These are phyloP conservation scores for Pogonomyrmex californicus DNA, from an alignment of 1,140 invertebrate species.

Conservation along the genomic window DNA sequence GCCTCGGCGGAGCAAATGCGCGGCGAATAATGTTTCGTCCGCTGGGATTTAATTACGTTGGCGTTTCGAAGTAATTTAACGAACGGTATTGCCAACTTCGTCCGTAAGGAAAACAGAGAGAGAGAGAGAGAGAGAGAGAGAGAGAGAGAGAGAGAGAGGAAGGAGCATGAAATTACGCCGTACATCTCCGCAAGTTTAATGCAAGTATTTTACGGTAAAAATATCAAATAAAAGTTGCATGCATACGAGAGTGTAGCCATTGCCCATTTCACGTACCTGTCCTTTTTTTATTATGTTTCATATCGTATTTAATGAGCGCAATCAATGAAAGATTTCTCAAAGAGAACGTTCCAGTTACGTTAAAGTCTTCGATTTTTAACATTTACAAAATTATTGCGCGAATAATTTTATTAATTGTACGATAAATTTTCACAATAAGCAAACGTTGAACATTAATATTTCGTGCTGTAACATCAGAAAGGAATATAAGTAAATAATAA, in stretches of 20 bases:
- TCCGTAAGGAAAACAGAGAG: not conserved
- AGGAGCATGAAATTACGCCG: constrained; percentile 40
- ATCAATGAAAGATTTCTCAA: constrained; percentile 7
- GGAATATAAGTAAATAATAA: no score
- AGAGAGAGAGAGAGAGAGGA: not conserved
- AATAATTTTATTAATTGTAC: not conserved
- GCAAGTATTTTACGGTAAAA: constrained; percentile 40
- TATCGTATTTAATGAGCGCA: constrained; percentile 24
- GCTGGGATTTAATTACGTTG: constrained; percentile 59
- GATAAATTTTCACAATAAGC: not conserved
- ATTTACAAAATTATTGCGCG: not conserved
- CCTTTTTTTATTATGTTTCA: not conserved
- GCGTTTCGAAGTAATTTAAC: constrained; percentile 62
- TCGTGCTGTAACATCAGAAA: not conserved
- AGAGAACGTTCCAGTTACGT: constrained; percentile 2
- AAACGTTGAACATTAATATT: not conserved
- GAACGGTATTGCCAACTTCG: constrained; percentile 54
- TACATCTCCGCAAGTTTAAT: constrained; percentile 38
- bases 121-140: not conserved
- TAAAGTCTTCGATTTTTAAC: not conserved
- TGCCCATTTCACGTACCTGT: not conserved
- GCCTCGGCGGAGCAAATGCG: constrained; percentile 38
- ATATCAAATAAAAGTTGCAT: constrained; percentile 39
- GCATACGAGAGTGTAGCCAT: not conserved
- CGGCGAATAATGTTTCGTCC: constrained; percentile 61